Evolutionary conservation across 1,140 invertebrate genomes (phyloP), one percentile per base, ranked within the genome.

Genomic region (Zeugodacus cucurbitae): DNA sequence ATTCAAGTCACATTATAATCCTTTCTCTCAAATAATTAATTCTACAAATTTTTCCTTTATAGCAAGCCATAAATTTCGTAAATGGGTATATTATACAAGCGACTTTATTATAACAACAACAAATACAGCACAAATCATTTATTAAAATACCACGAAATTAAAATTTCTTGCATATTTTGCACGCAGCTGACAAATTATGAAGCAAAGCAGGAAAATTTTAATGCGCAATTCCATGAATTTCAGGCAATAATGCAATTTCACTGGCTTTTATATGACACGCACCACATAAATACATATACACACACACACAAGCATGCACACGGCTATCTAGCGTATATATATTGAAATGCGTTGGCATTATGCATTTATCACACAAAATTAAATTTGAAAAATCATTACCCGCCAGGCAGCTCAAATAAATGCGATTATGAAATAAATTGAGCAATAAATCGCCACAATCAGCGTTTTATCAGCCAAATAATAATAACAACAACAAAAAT

Each of bases 381-480:
- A 74, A 74, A 74, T 74, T 74, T 74, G 67, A 74, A 74, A 74
- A 41, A 41, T 74, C 67, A 74, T 74, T 74, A 74, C 34, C 67
- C 67, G 67, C 67, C 34, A 74, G 67, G 29, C 67, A 62, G 17
- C 34, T 10, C 67, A n/a, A 74, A 74, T 74, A 74, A 74, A 74
- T 74, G 34, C 34, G 67, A 41, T 74, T 74, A 74, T 74, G 67
- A 32, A 37, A 74, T 74, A 74, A 74, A 74, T 74, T 74, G 67
- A 41, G 67, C 67, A 41, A 74, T 74, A 74, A 74, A 74, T 74
- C 17, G 67, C 32, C 67, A 74, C 67, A 74, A 74, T 37, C 67
- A 74, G 67, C 67, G 32, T 34, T 74, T 74, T 22, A 2, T 2
- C 20, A 5, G 20, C 4, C 67, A 20, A 37, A 74, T 6, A 41